phyloP scores from a whole-genome alignment of 2,888 invertebrate species.

The Acanthoscelides obtectus region DNA sequence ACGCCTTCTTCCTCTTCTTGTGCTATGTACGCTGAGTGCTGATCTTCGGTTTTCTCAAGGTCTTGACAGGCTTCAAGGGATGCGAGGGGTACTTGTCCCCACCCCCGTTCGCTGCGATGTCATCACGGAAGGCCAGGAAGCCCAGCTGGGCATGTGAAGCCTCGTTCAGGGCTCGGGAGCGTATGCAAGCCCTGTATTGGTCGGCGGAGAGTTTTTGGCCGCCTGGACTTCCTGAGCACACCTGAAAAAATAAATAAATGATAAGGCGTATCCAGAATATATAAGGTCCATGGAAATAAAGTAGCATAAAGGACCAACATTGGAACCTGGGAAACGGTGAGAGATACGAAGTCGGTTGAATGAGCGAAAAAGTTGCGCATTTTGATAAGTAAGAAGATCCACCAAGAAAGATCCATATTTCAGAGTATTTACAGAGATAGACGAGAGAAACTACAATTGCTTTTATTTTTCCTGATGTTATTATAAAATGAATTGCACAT shows the following conservation, averaged over 20 bases:
- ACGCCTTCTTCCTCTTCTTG: not conserved
- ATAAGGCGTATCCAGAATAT: too few species aligned
- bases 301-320: too few species aligned
- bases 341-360: too few species aligned
- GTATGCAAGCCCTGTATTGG: constrained; percentile 70
- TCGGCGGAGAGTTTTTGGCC: constrained; percentile 59
- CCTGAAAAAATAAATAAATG: constrained; percentile 32
- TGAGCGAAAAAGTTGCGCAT: too few species aligned
- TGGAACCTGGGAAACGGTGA: too few species aligned
- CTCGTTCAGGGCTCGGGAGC: constrained; percentile 69
- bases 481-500: too few species aligned
- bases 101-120: constrained; percentile 54
- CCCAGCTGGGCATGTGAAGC: constrained; percentile 74
- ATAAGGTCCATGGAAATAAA: too few species aligned
- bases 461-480: too few species aligned
- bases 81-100: constrained; percentile 40
- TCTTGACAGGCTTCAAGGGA: constrained; percentile 30
- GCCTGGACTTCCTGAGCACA: constrained; percentile 49
- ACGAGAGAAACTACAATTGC: too few species aligned
- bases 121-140: constrained; percentile 66
- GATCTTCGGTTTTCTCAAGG: constrained; percentile 15
- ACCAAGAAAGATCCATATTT: too few species aligned
- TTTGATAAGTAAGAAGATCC: too few species aligned
- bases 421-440: too few species aligned
- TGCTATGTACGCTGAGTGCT: not conserved